These are phyloP conservation scores for Agrotis clavis DNA, from an alignment of 2,888 invertebrate genomes.

Conservation along the genomic window DNA sequence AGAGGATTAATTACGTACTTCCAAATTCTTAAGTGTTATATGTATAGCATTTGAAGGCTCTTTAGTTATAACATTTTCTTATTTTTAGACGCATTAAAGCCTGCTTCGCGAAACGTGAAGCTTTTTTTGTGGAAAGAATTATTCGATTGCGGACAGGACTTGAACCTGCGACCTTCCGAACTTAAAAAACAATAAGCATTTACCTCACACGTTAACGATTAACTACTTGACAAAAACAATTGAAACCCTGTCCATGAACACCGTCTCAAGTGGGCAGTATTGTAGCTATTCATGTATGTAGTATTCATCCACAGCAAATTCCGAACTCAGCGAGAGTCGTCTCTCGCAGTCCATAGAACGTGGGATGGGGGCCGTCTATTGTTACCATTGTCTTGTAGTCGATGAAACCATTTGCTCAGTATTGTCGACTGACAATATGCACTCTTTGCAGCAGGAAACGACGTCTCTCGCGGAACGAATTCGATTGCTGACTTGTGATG, in stretches of 20 bases:
- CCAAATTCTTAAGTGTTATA: too few species aligned
- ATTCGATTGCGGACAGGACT: too few species aligned
- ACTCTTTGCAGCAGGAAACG: constrained; percentile 90
- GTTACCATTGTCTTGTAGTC: constrained; percentile 38
- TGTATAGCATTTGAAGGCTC: too few species aligned
- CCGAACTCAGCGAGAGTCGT: constrained; percentile 13
- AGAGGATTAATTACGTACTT: too few species aligned
- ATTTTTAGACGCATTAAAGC: too few species aligned
- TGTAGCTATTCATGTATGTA: constrained; percentile 21
- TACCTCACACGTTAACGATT: too few species aligned
- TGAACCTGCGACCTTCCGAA: too few species aligned
- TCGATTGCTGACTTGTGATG: constrained; percentile 96
- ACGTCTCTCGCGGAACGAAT: constrained; percentile 96
- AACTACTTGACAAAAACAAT: neutral
- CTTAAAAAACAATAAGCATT: too few species aligned
- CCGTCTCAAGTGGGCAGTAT: constrained; percentile 15
- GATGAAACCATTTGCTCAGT: constrained; percentile 32
- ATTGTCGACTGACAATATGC: constrained; percentile 35
- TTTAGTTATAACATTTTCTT: too few species aligned
- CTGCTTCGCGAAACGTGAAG: too few species aligned
- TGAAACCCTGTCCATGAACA: neutral
- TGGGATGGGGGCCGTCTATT: constrained; percentile 19
- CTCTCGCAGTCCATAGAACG: constrained; percentile 24
- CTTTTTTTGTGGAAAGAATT: too few species aligned
- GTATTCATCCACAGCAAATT: constrained; percentile 32